Conservation (phyloP, 1,140 invertebrate genomes). For the Dendrolimus kikuchii region DNA sequence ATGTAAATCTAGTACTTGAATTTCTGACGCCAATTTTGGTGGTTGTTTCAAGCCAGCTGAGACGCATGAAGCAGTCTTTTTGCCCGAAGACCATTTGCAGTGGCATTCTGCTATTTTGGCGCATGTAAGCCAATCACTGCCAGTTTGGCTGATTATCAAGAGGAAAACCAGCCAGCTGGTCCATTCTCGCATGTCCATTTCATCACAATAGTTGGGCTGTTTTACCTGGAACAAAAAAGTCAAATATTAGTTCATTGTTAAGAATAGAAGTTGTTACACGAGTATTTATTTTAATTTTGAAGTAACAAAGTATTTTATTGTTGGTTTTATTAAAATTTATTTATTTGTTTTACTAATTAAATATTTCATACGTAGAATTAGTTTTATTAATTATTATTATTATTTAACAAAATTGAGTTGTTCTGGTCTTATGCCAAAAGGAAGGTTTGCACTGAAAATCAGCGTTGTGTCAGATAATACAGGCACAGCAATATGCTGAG, state of each 20-base stretch:
- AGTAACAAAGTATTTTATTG: too few species aligned
- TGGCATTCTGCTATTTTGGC: slow-evolving; percentile 82
- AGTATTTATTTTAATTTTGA: neutral
- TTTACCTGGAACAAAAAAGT: slow-evolving; percentile 46
- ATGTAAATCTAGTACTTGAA: slow-evolving; percentile 88
- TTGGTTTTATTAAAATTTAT: too few species aligned
- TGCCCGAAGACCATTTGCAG: slow-evolving; percentile 92
- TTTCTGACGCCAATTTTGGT: slow-evolving; percentile 83
- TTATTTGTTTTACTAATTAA: too few species aligned
- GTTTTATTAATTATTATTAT: too few species aligned
- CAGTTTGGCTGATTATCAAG: slow-evolving; percentile 40
- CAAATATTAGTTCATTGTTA: slow-evolving; percentile 2
- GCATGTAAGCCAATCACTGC: slow-evolving; percentile 81
- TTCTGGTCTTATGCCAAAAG: too few species aligned
- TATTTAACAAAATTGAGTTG: too few species aligned
- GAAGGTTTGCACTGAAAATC: too few species aligned
- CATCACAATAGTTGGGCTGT: slow-evolving; percentile 36
- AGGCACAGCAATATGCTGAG: too few species aligned
- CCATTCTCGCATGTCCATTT: slow-evolving; percentile 52
- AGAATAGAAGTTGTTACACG: slow-evolving; percentile 4
- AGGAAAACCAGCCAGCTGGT: slow-evolving; percentile 39
- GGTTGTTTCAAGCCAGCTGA: slow-evolving; percentile 80
- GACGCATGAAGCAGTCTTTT: slow-evolving; percentile 88
- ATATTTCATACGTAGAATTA: too few species aligned
- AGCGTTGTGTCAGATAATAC: too few species aligned